Percentiles rank a stretch among this genome's conserved stretches.
Evolutionary conservation across 2,113 vertebrate species (phyloP).

Genomic region (Cathartes aura): DNA sequence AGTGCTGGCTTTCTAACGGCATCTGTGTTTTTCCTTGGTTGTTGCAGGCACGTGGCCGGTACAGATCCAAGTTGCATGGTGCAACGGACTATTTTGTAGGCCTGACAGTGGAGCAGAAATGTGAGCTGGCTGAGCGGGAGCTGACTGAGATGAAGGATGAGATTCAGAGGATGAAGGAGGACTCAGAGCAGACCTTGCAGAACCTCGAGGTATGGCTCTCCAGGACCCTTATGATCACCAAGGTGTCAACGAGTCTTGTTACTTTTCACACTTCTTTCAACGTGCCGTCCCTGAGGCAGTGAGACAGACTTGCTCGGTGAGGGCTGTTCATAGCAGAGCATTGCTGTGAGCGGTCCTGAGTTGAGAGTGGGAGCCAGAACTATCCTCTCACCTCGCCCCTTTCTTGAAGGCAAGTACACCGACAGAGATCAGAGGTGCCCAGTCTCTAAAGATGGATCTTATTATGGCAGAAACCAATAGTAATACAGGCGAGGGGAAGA

Average conservation of each 20-base stretch:
- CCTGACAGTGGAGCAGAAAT: conserved; percentile 78
- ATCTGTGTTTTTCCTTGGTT: not conserved
- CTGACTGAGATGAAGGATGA: conserved; percentile 69
- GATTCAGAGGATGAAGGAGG: conserved; percentile 56
- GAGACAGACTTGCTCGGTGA: not conserved
- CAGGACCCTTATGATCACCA: not conserved
- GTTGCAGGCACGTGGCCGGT: conserved; percentile 52
- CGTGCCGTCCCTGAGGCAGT: not conserved
- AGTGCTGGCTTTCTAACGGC: not conserved
- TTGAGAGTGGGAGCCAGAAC: not conserved
- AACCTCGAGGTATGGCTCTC: conserved; percentile 70
- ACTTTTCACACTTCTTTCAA: not conserved
- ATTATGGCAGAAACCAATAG: not conserved
- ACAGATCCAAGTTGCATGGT: conserved; percentile 35
- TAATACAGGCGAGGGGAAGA: not conserved
- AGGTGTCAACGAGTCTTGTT: not conserved
- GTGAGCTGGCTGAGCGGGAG: conserved; percentile 72
- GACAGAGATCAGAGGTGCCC: not conserved
- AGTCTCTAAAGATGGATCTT: not conserved
- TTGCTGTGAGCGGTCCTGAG: not conserved
- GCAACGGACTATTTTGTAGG: not conserved
- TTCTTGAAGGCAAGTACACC: not conserved
- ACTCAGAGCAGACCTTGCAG: conserved; percentile 59
- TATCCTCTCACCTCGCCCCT: not conserved
- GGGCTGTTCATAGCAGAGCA: not conserved